Percentiles rank a stretch among this genome's conserved stretches.
phyloP scores from a whole-genome alignment of 2,888 invertebrate genomes.

The Helicoverpa assulta region DNA sequence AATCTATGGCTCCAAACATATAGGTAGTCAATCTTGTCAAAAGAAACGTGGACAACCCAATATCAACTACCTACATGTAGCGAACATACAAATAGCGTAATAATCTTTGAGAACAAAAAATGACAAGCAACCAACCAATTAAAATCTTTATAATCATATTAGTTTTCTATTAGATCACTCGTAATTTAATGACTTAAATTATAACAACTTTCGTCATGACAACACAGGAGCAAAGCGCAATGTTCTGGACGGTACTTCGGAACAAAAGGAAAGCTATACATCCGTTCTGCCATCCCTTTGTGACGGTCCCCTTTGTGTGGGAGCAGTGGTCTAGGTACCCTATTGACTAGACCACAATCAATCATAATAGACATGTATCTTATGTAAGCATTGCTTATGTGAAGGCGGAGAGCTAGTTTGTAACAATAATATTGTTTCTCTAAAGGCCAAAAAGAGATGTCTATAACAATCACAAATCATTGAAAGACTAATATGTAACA shows the following conservation, averaged over 20 bases:
- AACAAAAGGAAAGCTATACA: slow-evolving; percentile 11
- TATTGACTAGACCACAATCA: slow-evolving; percentile 10
- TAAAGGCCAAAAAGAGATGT: not conserved
- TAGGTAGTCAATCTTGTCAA: too few species aligned
- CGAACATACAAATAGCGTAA: not conserved
- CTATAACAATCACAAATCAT: not conserved
- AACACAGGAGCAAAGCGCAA: not conserved
- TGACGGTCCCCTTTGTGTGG: not conserved
- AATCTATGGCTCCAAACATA: too few species aligned
- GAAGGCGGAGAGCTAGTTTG: not conserved
- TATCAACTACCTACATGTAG: too few species aligned
- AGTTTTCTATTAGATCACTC: slow-evolving; percentile 17
- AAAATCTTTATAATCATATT: not conserved
- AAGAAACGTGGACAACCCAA: too few species aligned
- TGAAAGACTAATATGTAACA: too few species aligned
- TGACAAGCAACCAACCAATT: not conserved
- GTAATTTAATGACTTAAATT: slow-evolving; percentile 13
- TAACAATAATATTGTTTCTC: not conserved
- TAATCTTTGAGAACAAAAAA: not conserved
- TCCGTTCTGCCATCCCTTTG: not conserved
- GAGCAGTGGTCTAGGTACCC: not conserved
- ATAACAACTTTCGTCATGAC: slow-evolving; percentile 25
- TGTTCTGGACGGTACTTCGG: not conserved
- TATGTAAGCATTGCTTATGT: not conserved
- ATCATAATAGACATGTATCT: slow-evolving; percentile 10